A percentile compares a stretch with the other conserved stretches of the same genome.
These are phyloP conservation scores for Calephelis perditalis DNA, from an alignment of 2,888 invertebrate species.

Conservation along the genomic window DNA sequence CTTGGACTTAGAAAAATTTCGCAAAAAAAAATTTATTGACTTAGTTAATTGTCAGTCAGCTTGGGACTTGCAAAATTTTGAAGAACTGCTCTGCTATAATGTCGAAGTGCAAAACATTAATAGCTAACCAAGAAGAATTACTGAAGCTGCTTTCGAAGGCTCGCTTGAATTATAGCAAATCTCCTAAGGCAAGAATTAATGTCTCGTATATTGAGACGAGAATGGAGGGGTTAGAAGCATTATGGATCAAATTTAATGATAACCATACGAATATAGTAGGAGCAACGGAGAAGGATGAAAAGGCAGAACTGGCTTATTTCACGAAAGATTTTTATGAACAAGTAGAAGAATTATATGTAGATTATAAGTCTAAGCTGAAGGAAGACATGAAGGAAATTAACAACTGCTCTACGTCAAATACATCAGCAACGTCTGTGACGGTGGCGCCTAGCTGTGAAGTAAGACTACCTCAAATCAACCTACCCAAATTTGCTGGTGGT, in stretches of 20 bases:
- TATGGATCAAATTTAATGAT: neutral
- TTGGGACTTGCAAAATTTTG: slow-evolving; percentile 5
- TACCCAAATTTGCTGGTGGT: slow-evolving; percentile 25
- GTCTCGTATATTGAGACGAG: slow-evolving; percentile 1
- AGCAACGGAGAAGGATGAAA: slow-evolving; percentile 4
- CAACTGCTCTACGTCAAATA: neutral
- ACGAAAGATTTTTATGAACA: slow-evolving; percentile 5
- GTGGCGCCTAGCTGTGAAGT: slow-evolving; percentile 13
- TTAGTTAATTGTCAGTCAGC: neutral
- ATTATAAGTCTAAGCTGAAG: slow-evolving; percentile 8
- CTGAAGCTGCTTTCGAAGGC: neutral
- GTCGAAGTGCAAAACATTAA: slow-evolving; percentile 1
- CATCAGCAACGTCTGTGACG: neutral
- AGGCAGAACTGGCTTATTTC: slow-evolving; percentile 9
- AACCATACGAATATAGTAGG: slow-evolving; percentile 9
- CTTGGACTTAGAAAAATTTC: neutral
- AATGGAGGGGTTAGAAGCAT: neutral
- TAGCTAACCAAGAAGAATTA: slow-evolving; percentile 6
- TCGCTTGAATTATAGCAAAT: slow-evolving; percentile 2
- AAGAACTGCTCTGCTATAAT: slow-evolving; percentile 1
- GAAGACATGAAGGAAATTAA: neutral
- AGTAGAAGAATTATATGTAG: slow-evolving; percentile 11
- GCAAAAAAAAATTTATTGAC: neutral
- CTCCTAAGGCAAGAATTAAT: neutral
- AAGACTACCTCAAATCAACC: slow-evolving; percentile 21